phyloP scores from a whole-genome alignment of 2,797 vertebrate species.

The Morus bassanus region DNA sequence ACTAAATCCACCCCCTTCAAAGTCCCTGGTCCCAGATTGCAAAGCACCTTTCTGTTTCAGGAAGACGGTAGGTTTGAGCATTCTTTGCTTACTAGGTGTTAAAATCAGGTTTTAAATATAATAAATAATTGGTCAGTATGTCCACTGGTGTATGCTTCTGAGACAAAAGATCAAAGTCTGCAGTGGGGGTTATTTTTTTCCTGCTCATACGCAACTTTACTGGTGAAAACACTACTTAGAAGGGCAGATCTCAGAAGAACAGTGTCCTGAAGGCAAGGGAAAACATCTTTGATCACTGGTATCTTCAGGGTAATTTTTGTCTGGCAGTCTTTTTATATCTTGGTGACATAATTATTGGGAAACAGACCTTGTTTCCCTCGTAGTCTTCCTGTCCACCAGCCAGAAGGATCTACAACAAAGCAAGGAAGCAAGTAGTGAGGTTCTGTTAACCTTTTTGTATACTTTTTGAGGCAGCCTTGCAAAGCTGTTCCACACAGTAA shows the following conservation, averaged over 20 bases:
- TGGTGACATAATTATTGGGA: slow-evolving; percentile 97
- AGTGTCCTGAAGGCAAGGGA: neutral
- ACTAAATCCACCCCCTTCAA: slow-evolving; percentile 54
- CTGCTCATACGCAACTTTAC: neutral
- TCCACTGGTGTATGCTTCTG: slow-evolving; percentile 23
- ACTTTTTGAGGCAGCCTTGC: neutral
- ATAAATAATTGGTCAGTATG: slow-evolving; percentile 92
- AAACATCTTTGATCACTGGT: neutral
- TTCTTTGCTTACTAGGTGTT: slow-evolving; percentile 29
- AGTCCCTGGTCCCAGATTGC: slow-evolving; percentile 71
- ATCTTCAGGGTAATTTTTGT: neutral
- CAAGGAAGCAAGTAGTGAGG: neutral
- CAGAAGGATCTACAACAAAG: slow-evolving; percentile 84
- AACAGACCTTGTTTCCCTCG: slow-evolving; percentile 98
- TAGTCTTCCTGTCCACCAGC: slow-evolving; percentile 96
- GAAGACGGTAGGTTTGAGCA: neutral
- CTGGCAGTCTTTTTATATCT: slow-evolving; percentile 80
- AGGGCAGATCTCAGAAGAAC: neutral
- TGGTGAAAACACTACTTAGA: slow-evolving; percentile 1
- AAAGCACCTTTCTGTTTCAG: slow-evolving; percentile 7
- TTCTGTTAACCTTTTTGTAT: neutral
- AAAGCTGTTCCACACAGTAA: neutral
- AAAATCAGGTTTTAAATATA: slow-evolving; percentile 89
- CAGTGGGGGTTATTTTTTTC: neutral
- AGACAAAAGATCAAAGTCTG: slow-evolving; percentile 12